Evolutionary conservation across 2,888 invertebrate species (phyloP), one percentile per base, ranked within the genome.

Genomic region (Drosophila antonietae): DNA sequence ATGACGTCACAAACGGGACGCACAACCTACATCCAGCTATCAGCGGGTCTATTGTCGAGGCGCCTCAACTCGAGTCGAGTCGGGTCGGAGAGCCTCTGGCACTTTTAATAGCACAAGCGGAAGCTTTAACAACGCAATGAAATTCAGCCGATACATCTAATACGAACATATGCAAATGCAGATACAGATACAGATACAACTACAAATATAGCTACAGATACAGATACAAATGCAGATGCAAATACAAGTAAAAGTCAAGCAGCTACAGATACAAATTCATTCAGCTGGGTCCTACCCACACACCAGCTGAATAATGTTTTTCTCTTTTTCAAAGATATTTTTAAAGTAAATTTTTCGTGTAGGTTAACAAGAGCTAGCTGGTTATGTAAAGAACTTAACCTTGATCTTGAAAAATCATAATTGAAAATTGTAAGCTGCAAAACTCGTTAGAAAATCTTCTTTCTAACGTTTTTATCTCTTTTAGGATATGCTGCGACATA

Each of bases 371-470:
- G 75, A 78, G 73, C 64, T 68, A 56, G 52, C 47, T 68, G 58
- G 66, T 70, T 81, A 74, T 76, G 75, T 59, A 60, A 72, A 68
- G 61, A 69, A 75, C 73, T 78, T 84, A 78, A 82, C 89, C 88
- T 88, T 88, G 88, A 79, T 75, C 88, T 89, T 89, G 83, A 89
- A 89, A 53, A 39, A 6, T 28, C 39, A n/a, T n/a, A 73, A 62
- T n/a, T 65, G 20, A 44, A 52, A 51, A 39, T 37, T 47, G 57
- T 31, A 47, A 46, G 15, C 23, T 44, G 59, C 46, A 43, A 71
- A 82, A 70, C 64, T 68, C 47, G 69, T 60, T 52, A 6, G 47
- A 23, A 55, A 18, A 68, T 28, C 49, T 15, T 15, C 23, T 5
- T 28, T 33, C 33, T 14, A 28, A 28, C 6, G 28, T 9, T 1